These are phyloP conservation scores for Podilymbus podiceps DNA, from an alignment of 2,113 vertebrate genomes.

Conservation along the genomic window DNA sequence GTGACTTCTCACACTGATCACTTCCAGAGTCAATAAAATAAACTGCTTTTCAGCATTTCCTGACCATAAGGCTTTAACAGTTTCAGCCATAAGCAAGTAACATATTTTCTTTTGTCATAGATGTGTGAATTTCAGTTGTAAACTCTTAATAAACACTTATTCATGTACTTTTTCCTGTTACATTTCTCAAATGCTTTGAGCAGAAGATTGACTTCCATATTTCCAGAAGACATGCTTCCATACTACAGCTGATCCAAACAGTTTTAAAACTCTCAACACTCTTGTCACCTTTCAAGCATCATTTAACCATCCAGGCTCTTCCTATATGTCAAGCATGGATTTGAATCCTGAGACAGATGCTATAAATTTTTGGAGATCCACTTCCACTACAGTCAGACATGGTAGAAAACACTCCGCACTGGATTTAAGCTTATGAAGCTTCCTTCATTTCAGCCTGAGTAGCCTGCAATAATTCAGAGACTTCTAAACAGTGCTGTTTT, in stretches of 20 bases:
- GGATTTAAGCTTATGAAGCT: neutral
- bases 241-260: neutral
- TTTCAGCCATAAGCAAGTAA: neutral
- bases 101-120: neutral
- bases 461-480: neutral
- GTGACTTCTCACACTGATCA: neutral
- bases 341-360: neutral
- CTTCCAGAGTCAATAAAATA: conserved; percentile 13
- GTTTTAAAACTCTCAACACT: neutral
- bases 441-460: neutral
- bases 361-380: neutral
- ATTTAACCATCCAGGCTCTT: neutral
- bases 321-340: neutral
- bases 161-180: neutral
- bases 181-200: neutral
- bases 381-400: neutral
- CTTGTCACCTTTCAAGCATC: neutral
- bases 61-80: conserved; percentile 3
- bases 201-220: neutral
- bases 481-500: neutral
- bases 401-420: neutral
- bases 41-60: conserved; percentile 6
- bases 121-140: neutral
- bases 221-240: too few species aligned
- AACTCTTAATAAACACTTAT: neutral